Base-by-base conservation (phyloP, 2,797 vertebrate species). In the Micropoecilia bifurca region DNA sequence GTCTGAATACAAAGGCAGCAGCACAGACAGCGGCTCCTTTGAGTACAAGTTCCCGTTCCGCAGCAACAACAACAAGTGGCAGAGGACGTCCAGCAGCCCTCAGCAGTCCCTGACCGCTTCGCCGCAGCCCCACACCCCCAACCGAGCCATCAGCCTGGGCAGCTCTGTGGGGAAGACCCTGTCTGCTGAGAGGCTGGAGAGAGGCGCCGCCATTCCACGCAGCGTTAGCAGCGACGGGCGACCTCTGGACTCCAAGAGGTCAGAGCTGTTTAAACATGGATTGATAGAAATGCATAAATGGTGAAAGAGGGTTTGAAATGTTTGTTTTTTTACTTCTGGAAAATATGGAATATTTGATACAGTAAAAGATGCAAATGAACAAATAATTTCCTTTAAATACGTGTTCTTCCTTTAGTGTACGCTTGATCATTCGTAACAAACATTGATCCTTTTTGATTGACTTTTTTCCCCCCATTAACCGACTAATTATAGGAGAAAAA, bases 11-110 rank as follows among this genome's bases (percentile, higher is more conserved):
- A 99, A 99, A 92, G 93, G 98, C 88, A 94, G 93, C 90, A 97
- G 93, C 85, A 87, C 96, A 0, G 98, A 99, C 63, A 96, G 97
- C 16, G 96, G 98, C 87, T 94, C 98, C 0, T 99, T 97, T 0
- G 99, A 99, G 57, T 98, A 98, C 95, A 99, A 99, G 94, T 99
- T 99, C 91, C 98, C 99, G 50, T 99, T 99, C 95, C 96, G 98
- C 90, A 98, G 96, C 94, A 99, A 99, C 83, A 96, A 96, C 92
- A 99, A 99, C 93, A 99, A 99, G 85, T 99, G 99, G 98, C 98
- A 99, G 89, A 94, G 99, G 87, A 99, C 97, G 14, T 96, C 97
- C 18, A 96, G 92, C 94, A 99, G 96, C 88, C 96, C 96, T 14
- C 96, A 96, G 93, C 96, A 96, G 92, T 96, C 96, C 0, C 94